A percentile compares a stretch with the other conserved stretches of the same genome.
These are phyloP conservation scores for Drosophila demipolita DNA, from an alignment of 2,888 invertebrate genomes.

Conservation along the genomic window DNA sequence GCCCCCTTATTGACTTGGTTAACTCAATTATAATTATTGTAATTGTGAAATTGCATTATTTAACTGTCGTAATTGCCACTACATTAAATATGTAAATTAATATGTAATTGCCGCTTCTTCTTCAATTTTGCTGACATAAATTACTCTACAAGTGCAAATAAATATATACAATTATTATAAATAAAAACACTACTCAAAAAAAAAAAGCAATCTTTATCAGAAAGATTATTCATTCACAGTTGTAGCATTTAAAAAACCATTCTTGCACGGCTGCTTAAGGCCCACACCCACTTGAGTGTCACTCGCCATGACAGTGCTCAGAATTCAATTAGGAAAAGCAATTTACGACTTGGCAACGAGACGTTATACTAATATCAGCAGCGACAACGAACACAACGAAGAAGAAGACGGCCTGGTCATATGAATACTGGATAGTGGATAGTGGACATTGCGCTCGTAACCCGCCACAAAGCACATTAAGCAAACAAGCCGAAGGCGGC, in stretches of 20 bases:
- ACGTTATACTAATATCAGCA: constrained; percentile 72
- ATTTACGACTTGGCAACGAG: constrained; percentile 75
- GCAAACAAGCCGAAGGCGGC: constrained; percentile 74
- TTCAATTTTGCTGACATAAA: constrained; percentile 20
- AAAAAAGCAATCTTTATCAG: background rate
- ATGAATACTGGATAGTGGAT: constrained; percentile 17
- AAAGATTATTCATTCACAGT: constrained; percentile 20
- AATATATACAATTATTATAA: constrained; percentile 2
- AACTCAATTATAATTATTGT: constrained; percentile 72
- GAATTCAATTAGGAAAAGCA: constrained; percentile 79
- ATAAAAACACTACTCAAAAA: constrained; percentile 3
- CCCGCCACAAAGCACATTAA: constrained; percentile 74
- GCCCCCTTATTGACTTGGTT: constrained; percentile 25
- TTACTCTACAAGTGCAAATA: constrained; percentile 21
- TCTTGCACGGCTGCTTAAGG: constrained; percentile 32
- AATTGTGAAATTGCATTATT: constrained; percentile 70
- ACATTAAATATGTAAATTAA: constrained; percentile 60
- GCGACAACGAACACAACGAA: constrained; percentile 11
- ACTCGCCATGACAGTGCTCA: constrained; percentile 66
- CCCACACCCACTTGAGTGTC: constrained; percentile 64
- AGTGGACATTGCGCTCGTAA: constrained; percentile 43
- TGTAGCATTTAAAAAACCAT: constrained; percentile 23
- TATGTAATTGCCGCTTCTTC: constrained; percentile 18
- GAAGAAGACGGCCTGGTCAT: constrained; percentile 20
- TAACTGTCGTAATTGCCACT: constrained; percentile 67